Conservation (phyloP, 2,113 vertebrate genomes). For the Hucho hucho region DNA sequence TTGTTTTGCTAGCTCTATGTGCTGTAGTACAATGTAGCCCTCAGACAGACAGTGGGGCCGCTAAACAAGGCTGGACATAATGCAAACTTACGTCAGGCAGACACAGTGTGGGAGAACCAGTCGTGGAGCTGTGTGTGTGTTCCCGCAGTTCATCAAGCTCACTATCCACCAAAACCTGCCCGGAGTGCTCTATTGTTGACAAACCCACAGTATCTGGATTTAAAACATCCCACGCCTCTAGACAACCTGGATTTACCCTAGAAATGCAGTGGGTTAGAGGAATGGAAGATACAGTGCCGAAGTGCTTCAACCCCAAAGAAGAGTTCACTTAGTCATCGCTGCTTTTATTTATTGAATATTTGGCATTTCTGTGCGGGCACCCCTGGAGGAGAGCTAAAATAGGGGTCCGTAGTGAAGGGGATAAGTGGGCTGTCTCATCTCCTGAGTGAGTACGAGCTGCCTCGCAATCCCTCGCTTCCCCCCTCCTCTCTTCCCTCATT, state of each 20-base stretch:
- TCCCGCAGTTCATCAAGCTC: background rate
- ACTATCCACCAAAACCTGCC: background rate
- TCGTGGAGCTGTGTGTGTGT: background rate
- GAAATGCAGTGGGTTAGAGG: background rate
- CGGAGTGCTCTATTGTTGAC: constrained; percentile 17
- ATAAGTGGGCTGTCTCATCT: background rate
- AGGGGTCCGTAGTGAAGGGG: background rate
- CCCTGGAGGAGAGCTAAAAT: background rate
- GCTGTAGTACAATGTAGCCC: background rate
- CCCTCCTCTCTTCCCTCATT: background rate
- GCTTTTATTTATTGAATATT: constrained; percentile 30
- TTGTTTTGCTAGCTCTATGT: constrained; percentile 7
- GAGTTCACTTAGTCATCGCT: constrained; percentile 11
- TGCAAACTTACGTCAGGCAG: background rate
- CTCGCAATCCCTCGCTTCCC: background rate
- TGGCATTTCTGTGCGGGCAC: constrained; percentile 6
- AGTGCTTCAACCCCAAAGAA: no score
- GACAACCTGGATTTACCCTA: constrained; percentile 19
- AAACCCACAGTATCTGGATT: constrained; percentile 18
- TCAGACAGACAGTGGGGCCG: background rate
- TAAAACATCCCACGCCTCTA: constrained; percentile 7
- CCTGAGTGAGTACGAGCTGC: background rate
- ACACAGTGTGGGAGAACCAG: background rate
- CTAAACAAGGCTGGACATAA: background rate
- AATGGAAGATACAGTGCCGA: no score